A percentile compares a stretch with the other conserved stretches of the same genome.
Evolutionary conservation across 2,888 invertebrate species (phyloP).

Genomic region (Brenthis daphne): DNA sequence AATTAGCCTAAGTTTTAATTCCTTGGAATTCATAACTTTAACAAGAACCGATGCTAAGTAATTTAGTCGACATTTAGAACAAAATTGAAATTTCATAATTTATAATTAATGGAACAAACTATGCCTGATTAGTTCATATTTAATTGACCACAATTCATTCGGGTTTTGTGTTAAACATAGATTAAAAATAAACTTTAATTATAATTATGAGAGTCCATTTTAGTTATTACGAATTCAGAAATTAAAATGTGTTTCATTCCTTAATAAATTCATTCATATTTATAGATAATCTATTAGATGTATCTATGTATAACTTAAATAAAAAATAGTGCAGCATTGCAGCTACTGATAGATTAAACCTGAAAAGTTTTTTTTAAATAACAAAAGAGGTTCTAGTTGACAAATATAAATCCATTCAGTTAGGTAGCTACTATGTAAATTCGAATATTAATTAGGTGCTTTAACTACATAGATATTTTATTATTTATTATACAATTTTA

Average conservation of each 20-base stretch:
- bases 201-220: too few species aligned
- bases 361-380: too few species aligned
- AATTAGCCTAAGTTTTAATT: constrained; percentile 44
- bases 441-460: constrained; percentile 38
- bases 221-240: too few species aligned
- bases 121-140: constrained; percentile 18
- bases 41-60: constrained; percentile 13
- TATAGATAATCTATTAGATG: too few species aligned
- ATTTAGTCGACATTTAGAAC: constrained; percentile 6
- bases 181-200: too few species aligned
- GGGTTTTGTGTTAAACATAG: constrained; percentile 15
- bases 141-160: constrained; percentile 35
- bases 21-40: constrained; percentile 41
- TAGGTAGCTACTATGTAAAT: constrained; percentile 35
- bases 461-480: constrained; percentile 34
- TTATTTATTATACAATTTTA: constrained; percentile 31
- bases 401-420: constrained; percentile 5
- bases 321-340: too few species aligned
- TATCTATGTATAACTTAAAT: too few species aligned
- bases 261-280: too few species aligned
- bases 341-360: too few species aligned
- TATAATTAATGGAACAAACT: not conserved
- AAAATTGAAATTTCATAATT: not conserved
- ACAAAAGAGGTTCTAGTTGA: too few species aligned
- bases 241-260: too few species aligned